Percentiles rank a stretch among this genome's conserved stretches.
phyloP scores from a whole-genome alignment of 2,888 invertebrate genomes.

The Aproaerema taeniolella region DNA sequence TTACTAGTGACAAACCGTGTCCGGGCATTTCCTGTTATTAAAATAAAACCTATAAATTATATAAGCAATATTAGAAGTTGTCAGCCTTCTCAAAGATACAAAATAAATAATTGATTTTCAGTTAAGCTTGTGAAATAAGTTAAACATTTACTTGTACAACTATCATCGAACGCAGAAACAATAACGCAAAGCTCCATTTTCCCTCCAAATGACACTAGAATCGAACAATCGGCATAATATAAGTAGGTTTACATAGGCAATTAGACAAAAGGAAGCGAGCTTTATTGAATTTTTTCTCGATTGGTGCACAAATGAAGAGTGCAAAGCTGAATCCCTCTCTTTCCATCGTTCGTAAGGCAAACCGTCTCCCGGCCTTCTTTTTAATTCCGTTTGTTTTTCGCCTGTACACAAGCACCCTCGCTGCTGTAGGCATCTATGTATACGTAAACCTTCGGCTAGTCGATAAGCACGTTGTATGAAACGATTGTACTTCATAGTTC shows the following conservation, averaged over 20 bases:
- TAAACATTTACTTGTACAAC: slow-evolving; percentile 16
- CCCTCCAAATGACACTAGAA: slow-evolving; percentile 41
- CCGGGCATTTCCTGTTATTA: slow-evolving; percentile 56
- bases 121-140: no score
- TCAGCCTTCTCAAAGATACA: no score
- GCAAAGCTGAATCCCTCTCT: slow-evolving; percentile 59
- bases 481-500: no score
- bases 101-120: no score
- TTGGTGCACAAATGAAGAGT: slow-evolving; percentile 69
- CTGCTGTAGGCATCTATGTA: not conserved
- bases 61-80: no score
- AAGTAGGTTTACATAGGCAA: slow-evolving; percentile 65
- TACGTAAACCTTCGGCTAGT: not conserved
- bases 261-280: slow-evolving; percentile 70
- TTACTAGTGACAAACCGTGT: slow-evolving; percentile 43
- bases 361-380: slow-evolving; percentile 47
- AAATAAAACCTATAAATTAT: no score
- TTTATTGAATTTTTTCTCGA: slow-evolving; percentile 75
- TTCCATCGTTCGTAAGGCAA: slow-evolving; percentile 43
- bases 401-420: slow-evolving; percentile 7
- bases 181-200: slow-evolving; percentile 34
- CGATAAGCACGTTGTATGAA: slow-evolving; percentile 3
- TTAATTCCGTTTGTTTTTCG: slow-evolving; percentile 50
- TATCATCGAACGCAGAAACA: slow-evolving; percentile 27
- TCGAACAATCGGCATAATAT: slow-evolving; percentile 48